Evolutionary conservation across 2,797 vertebrate species (phyloP), one percentile per base, ranked within the genome.

Genomic region (Bucorvus abyssinicus): DNA sequence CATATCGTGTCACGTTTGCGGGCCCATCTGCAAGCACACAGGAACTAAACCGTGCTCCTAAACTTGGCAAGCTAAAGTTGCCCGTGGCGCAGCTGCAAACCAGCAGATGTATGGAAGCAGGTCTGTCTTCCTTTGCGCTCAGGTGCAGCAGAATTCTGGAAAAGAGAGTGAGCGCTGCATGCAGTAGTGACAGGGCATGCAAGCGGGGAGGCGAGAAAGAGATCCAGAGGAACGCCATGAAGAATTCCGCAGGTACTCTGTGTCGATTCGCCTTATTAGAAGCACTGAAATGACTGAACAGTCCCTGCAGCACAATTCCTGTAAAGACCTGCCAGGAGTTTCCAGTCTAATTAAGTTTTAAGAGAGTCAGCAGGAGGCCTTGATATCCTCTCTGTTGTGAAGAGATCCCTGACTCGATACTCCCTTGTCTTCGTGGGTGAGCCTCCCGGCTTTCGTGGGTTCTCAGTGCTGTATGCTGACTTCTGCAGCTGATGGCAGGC

Each of bases 341-440:
- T 94, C 91, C 73, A 87, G 56, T 84, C 73, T 91, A 95, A 96
- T 97, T 91, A 95, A 86, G 60, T 87, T 84, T 78, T 89, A 87
- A 83, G 30, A 70, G 44, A 63, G 77, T 47, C 45, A 4, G 59
- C 74, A 87, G 61, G 78, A 89, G 55, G 78, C 27, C 42, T 90
- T 60, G 40, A 26, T 76, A 74, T 32, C 32, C 9, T 67, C 34
- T 81, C 44, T 50, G 15, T 44, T 70, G 50, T 42, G 74, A 80
- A 79, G 34, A 67, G 56, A 84, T 44, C 29, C 50, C 32, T 77
- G 77, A n/a, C 74, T 91, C 64, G 32, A 30, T 83, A 47, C 13
- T 91, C 22, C n/a, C 53, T 32, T 57, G 9, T 42, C 40, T 73
- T 24, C 40, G 19, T 26, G 19, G 34, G 26, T 42, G 87, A 49